Percentiles rank a stretch among this genome's conserved stretches.
These are phyloP conservation scores for Megalops cyprinoides DNA, from an alignment of 2,797 vertebrate species.

Conservation along the genomic window DNA sequence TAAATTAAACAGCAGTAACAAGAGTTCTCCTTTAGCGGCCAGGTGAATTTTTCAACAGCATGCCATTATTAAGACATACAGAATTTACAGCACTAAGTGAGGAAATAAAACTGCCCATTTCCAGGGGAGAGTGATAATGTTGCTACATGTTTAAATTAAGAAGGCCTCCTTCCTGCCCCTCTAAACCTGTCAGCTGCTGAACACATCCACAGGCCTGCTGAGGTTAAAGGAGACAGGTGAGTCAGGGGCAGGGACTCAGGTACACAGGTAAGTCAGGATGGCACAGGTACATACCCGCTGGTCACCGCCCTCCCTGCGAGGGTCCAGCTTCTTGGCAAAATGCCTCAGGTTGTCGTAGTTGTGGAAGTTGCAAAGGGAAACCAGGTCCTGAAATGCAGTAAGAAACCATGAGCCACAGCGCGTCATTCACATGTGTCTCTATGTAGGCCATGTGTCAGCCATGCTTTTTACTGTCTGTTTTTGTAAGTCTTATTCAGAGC, in stretches of 20 bases:
- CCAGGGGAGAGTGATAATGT: neutral
- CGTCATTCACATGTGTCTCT: too few relatives aligned
- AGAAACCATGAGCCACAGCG: too few relatives aligned
- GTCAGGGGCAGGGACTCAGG: too few relatives aligned
- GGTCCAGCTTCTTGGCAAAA: slow-evolving; percentile 97
- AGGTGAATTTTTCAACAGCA: neutral
- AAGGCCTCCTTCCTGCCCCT: neutral
- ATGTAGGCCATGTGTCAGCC: too few relatives aligned
- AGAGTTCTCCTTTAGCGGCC: neutral
- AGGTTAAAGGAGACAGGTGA: neutral
- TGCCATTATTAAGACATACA: neutral
- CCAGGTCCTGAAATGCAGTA: slow-evolving; percentile 82
- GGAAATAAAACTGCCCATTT: neutral
- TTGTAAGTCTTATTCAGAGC: neutral
- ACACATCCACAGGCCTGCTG: neutral
- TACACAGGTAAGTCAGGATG: too few relatives aligned
- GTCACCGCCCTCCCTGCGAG: slow-evolving; percentile 94
- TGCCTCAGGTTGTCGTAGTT: slow-evolving; percentile 98
- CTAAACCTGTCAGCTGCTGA: neutral
- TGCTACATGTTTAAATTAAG: neutral
- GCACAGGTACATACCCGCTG: slow-evolving; percentile 92
- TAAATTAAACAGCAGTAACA: neutral
- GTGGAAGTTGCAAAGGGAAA: slow-evolving; percentile 95
- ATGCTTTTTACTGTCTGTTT: neutral
- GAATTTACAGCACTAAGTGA: neutral